Evolutionary conservation across 2,888 invertebrate genomes (phyloP).

Genomic region (Dicyrtomina minuta): DNA sequence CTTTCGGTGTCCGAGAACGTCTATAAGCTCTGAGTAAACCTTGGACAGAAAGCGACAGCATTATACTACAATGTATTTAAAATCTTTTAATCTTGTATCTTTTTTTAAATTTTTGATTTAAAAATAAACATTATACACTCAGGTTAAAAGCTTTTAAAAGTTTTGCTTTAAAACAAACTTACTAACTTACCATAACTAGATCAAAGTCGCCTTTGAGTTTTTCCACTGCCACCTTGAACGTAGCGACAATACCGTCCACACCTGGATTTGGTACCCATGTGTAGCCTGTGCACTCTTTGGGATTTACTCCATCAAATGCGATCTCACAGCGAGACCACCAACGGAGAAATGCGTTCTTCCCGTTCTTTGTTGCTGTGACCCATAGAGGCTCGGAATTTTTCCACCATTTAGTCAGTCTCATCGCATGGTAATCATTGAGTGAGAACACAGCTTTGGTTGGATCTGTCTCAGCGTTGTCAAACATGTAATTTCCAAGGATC

Average conservation of each 20-base stretch:
- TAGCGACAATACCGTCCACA: constrained; percentile 46
- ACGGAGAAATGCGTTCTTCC: constrained; percentile 48
- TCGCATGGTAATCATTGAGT: no score
- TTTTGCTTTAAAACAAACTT: no score
- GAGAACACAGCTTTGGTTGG: background rate
- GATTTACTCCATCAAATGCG: constrained; percentile 52
- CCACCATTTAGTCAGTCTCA: no score
- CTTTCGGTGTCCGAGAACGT: constrained; percentile 55
- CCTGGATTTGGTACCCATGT: constrained; percentile 39
- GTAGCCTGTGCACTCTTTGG: constrained; percentile 50
- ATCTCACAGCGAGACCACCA: constrained; percentile 54
- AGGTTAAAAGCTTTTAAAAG: no score
- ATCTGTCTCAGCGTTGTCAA: background rate
- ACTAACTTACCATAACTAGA: constrained; percentile 53
- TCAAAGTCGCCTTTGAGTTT: constrained; percentile 53
- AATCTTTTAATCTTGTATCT: no score
- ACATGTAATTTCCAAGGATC: constrained; percentile 44
- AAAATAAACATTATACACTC: no score
- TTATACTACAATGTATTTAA: no score
- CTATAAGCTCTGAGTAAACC: constrained; percentile 55
- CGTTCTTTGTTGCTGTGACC: constrained; percentile 54
- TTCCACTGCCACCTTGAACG: constrained; percentile 51
- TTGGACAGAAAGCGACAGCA: no score
- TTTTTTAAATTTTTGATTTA: no score
- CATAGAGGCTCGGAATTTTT: constrained; percentile 46